Evolutionary conservation across 1,140 invertebrate species (phyloP).

Genomic region (Apis mellifera): DNA sequence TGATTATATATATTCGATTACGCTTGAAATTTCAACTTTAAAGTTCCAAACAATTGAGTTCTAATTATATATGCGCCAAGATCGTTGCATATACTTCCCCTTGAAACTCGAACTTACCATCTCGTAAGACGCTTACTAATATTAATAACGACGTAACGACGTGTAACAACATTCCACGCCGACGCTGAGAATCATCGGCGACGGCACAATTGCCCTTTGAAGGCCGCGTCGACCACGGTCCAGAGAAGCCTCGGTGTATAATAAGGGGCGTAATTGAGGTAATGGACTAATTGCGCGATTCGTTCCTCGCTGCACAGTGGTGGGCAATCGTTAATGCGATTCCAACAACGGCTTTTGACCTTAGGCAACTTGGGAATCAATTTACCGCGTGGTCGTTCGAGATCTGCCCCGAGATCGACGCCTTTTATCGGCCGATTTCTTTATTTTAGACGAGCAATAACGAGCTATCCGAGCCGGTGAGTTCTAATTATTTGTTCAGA

Average conservation of each 20-base stretch:
- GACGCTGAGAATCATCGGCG: background rate
- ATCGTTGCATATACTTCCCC: no score
- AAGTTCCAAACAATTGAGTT: no score
- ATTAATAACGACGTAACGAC: conserved; percentile 4
- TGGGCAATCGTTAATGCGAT: conserved; percentile 72
- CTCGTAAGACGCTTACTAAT: background rate
- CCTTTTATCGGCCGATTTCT: no score
- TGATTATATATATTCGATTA: no score
- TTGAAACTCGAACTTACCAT: no score
- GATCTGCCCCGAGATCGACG: background rate
- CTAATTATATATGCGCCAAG: no score
- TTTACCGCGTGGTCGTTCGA: conserved; percentile 61
- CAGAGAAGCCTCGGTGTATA: conserved; percentile 37
- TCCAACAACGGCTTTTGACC: conserved; percentile 75
- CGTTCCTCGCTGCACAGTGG: conserved; percentile 29
- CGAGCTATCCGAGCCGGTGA: no score
- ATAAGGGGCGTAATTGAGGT: conserved; percentile 75
- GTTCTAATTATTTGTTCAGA: no score
- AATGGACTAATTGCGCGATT: conserved; percentile 77
- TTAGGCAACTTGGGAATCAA: conserved; percentile 74
- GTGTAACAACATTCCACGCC: background rate
- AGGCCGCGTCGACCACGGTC: conserved; percentile 5
- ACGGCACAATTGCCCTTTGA: conserved; percentile 37
- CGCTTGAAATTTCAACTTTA: no score
- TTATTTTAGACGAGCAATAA: no score